Evolutionary conservation across 1,140 invertebrate genomes (phyloP).

Genomic region (Temnothorax nylanderi): DNA sequence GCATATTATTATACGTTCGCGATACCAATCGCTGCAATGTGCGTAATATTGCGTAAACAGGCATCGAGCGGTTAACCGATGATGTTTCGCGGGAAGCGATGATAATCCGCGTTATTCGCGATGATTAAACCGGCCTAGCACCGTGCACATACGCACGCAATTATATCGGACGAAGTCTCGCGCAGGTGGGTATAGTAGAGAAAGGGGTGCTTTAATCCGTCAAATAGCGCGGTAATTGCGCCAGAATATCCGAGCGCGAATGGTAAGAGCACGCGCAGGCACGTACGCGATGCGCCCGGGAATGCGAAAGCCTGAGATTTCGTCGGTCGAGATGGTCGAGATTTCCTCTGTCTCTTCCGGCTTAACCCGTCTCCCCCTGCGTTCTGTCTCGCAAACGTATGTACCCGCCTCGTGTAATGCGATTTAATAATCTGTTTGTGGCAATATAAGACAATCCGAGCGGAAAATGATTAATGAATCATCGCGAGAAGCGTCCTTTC

Average conservation of each 20-base stretch:
- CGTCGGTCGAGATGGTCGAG: background rate
- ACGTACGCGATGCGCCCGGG: background rate
- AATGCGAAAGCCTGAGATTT: constrained; percentile 29
- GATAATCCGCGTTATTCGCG: background rate
- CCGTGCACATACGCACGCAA: background rate
- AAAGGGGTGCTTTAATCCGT: constrained; percentile 24
- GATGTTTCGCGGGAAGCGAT: background rate
- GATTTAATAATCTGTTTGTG: background rate
- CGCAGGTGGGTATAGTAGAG: background rate
- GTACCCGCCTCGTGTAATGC: background rate
- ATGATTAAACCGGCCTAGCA: background rate
- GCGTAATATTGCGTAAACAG: background rate
- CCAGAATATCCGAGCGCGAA: background rate
- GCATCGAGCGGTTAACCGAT: background rate
- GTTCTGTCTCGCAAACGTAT: background rate
- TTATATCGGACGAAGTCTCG: constrained; percentile 10
- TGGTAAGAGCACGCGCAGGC: constrained; percentile 14
- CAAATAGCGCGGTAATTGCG: constrained; percentile 33
- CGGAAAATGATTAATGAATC: constrained; percentile 12
- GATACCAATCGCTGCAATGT: background rate
- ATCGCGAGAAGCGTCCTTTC: background rate
- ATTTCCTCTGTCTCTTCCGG: background rate
- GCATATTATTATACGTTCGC: background rate
- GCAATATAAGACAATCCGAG: background rate
- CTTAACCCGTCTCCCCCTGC: background rate